These are phyloP conservation scores for Pangasius macronema DNA, from an alignment of 2,797 vertebrate genomes.

Conservation along the genomic window DNA sequence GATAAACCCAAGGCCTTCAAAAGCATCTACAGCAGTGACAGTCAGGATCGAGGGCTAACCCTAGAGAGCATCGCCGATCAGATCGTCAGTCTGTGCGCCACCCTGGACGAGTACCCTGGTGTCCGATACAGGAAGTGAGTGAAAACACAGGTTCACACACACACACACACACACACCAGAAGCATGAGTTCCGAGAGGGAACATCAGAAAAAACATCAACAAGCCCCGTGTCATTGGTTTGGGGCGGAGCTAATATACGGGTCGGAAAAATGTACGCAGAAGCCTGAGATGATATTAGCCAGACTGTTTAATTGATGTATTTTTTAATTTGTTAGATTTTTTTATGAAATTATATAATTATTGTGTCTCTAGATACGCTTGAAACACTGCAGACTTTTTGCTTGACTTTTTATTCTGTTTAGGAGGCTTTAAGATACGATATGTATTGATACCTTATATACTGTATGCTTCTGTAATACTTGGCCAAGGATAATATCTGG, in stretches of 20 bases:
- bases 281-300: not conserved
- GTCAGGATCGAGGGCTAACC: conserved; percentile 74
- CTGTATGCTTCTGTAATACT: not conserved
- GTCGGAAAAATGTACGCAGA: not conserved
- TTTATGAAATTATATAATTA: not conserved
- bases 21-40: conserved; percentile 85
- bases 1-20: conserved; percentile 86
- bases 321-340: not conserved
- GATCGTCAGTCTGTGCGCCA: conserved; percentile 91
- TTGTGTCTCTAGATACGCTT: not conserved
- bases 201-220: not conserved
- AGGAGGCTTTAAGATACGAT: not conserved
- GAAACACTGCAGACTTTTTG: not conserved
- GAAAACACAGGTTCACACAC: not conserved
- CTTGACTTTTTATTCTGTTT: not conserved
- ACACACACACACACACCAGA: not conserved
- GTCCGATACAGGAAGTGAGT: conserved; percentile 89
- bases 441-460: not conserved
- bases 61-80: conserved; percentile 84
- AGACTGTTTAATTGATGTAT: not conserved
- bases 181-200: not conserved
- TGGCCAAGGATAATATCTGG: not conserved
- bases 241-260: not conserved
- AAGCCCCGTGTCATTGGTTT: not conserved
- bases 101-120: conserved; percentile 92